Percentiles rank a stretch among this genome's conserved stretches.
Conservation (phyloP, 2,113 vertebrate species). For the Antigone vipio region DNA sequence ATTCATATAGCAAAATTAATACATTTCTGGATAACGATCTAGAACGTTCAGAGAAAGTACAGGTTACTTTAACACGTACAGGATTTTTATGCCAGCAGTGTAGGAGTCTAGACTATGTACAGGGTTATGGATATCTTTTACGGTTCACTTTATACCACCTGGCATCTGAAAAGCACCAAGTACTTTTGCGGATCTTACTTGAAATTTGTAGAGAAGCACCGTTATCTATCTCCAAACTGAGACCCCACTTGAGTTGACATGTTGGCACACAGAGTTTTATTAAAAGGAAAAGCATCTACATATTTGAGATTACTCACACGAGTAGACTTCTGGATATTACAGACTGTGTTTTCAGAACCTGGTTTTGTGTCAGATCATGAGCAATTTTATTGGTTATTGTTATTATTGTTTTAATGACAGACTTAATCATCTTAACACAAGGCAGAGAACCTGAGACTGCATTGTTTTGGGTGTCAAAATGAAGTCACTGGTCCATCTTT, state of each 20-base stretch:
- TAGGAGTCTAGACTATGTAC: neutral
- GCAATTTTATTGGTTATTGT: neutral
- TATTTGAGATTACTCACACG: accelerated
- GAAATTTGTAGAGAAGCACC: neutral
- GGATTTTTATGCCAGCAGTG: neutral
- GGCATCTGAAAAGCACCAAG: neutral
- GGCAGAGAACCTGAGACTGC: neutral
- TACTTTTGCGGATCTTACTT: neutral
- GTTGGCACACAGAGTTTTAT: neutral
- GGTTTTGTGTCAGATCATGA: neutral
- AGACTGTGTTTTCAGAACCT: neutral
- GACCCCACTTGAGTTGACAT: neutral
- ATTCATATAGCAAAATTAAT: neutral
- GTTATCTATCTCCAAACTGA: neutral
- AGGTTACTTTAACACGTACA: neutral
- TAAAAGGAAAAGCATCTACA: neutral
- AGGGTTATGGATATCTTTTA: neutral
- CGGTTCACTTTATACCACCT: neutral
- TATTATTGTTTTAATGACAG: neutral
- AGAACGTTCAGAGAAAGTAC: neutral
- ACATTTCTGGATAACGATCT: neutral
- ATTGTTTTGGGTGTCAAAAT: neutral
- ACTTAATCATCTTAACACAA: neutral
- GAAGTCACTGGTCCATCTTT: neutral
- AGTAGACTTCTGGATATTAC: neutral